Base-by-base conservation (phyloP, 2,797 vertebrate genomes). In the Acanthurus tractus region DNA sequence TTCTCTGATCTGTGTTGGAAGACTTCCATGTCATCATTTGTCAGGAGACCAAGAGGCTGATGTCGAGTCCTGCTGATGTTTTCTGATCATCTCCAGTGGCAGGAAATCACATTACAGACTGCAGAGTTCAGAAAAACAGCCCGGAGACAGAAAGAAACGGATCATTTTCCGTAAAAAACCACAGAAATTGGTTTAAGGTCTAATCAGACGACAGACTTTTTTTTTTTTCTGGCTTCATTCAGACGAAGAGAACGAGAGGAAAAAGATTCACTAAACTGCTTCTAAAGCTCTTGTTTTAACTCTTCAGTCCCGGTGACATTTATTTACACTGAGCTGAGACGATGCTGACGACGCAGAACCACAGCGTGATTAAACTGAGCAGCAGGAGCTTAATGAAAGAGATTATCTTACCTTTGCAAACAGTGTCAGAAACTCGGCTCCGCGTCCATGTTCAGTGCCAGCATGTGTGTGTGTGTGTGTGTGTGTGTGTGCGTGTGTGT, bases 361-460 rank as follows among this genome's bases (percentile, higher is more conserved):
- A 45, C 6, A 54, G 18, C 15, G 17, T 45, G 25, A 58, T 69
- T 17, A 52, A 42, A 68, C 1, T 29, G 34, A 74, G 12, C 58
- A 65, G 69, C 20, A 53, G 54, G 45, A 74, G 55, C 76, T 75
- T 18, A 70, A 74, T 57, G 12, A 8, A 68, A 48, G 61, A 74
- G 48, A 52, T 78, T 17, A 22, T 72, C 88, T 81, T 94, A 93
- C 93, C 93, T 90, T 4, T 77, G 13, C 29, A 52, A 65, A 76
- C 62, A 11, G 74, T 52, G 55, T 91, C 80, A 90, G 78, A 79
- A 54, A 22, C 36, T 63, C 53, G 18, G 70, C 74, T 84, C 80
- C 77, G 62, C 57, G 20, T 86, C 79, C 86, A 82, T 81, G 70
- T 54, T 68, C 49, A 6, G 42, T n/a, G n/a, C n/a, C n/a, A n/a